Base-by-base conservation (phyloP, 1,140 invertebrate genomes). In the Apis dorsata region DNA sequence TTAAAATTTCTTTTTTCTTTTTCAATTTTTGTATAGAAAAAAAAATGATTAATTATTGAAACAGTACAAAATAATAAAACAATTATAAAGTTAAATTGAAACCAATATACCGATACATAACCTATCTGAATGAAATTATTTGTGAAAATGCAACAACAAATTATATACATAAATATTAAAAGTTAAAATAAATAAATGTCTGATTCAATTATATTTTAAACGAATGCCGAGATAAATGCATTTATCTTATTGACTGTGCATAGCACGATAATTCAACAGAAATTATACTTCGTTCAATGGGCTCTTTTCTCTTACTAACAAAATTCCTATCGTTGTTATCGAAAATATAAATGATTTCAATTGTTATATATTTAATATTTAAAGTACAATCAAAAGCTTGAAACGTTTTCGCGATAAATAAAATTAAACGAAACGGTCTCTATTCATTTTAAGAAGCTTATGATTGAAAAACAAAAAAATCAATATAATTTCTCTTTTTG, bases 301-400 rank as follows among this genome's bases (percentile, higher is more conserved):
- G 13, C 55, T 59, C 74, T 63, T 49, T 60, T 9, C 65, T 59
- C 24, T 69, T 17, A 11, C 28, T 8, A 34, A 83, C 19, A 55
- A 53, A 19, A 65, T 57, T 80, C 51, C 13, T 68, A 55, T 13
- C 13, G 49, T n/a, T 10, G 34, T 44, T 65, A 72, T 21, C 62
- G 34, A 19, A 65, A 55, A 59, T 63, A 59, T 51, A 78, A 74
- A 87, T 86, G 55, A 87, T 80, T 79, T 34, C 10, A 65, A 12
- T 62, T 17, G n/a, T n/a, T 11, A 12, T 65, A 57, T 74, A 71
- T 44, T 44, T 15, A 44, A 10, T 5, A 34, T 28, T 24, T 28
- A 60, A 69, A 34, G 19, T 76, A 24, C 60, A 57, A 10, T 15
- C 13, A n/a, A 24, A 0, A 3, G 49, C n/a, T 53, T 60, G 7